Conservation (phyloP, 35 echinoderm and acorn worm genomes). For the Amphiura filiformis region DNA sequence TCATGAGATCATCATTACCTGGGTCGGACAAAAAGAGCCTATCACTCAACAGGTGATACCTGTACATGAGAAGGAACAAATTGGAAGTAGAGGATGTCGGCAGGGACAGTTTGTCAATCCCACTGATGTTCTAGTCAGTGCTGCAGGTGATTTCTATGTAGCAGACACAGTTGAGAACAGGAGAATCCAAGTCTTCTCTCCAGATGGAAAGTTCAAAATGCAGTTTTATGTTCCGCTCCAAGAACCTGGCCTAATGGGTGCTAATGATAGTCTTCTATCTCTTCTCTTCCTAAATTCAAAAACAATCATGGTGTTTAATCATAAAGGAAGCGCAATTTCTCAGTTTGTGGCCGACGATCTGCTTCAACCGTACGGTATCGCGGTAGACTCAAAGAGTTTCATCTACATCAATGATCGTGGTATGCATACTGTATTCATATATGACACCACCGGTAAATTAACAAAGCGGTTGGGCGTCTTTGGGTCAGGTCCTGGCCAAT, state of each 20-base stretch:
- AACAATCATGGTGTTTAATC: conserved; percentile 41
- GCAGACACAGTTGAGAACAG: conserved; percentile 79
- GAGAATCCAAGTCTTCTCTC: conserved; percentile 53
- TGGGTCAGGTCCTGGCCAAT: conserved; percentile 66
- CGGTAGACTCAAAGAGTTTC: conserved; percentile 44
- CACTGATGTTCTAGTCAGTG: conserved; percentile 59
- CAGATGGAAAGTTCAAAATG: conserved; percentile 50
- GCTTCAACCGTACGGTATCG: conserved; percentile 60
- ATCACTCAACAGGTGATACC: conserved; percentile 59
- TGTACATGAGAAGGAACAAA: conserved; percentile 64
- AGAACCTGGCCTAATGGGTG: conserved; percentile 62
- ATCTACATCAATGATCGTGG: conserved; percentile 65
- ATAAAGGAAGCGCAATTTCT: conserved; percentile 35
- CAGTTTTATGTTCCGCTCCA: conserved; percentile 56
- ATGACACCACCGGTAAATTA: conserved; percentile 51
- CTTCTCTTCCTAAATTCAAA: conserved; percentile 55
- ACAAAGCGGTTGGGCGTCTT: conserved; percentile 47
- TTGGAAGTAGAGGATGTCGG: conserved; percentile 58
- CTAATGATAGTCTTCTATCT: conserved; percentile 22
- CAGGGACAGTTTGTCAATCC: conserved; percentile 69
- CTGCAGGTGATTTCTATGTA: conserved; percentile 56
- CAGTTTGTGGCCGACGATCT: conserved; percentile 54
- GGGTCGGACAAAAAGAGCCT: conserved; percentile 35
- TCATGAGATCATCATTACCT: conserved; percentile 60
- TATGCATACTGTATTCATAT: conserved; percentile 37